Base-by-base conservation (phyloP, 1,140 invertebrate species). In the Archivesica marissinica region DNA sequence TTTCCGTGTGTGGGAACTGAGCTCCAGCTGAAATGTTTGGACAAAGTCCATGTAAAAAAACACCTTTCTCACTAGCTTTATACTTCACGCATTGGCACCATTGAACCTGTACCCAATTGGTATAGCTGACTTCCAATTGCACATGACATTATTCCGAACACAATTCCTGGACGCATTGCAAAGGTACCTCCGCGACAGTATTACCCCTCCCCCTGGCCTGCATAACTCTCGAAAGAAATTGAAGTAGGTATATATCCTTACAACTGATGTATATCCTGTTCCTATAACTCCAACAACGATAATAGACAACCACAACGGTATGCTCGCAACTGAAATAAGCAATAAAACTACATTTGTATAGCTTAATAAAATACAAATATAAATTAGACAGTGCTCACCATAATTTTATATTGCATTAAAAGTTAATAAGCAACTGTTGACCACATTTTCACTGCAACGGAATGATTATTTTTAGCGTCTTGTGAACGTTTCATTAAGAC, bases 191-290 rank as follows among this genome's bases (percentile, higher is more conserved):
- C 11, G 20, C 44, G 44, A 50, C 9, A 50, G 9, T 20, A 11
- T 50, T 50, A 50, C n/a, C n/a, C n/a, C n/a, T n/a, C n/a, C 9
- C 20, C 20, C 44, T 50, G 20, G 9, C 44, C 44, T 11, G 44
- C 9, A 50, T 11, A 11, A 50, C n/a, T 11, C 28, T 11, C 6
- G 20, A 6, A 56, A 56, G 6, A 56, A 66, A 6, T 11, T 7
- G 11, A 28, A 11, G 11, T 28, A 66, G 25, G 61, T 28, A 4
- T 33, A 35, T 20, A 2, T 6, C 3, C 88, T 68, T 64, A 89
- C 88, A 6, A 88, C 56, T 2, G 87, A 74, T 28, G 88, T 88
- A 41, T 89, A 89, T 13, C 85, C 23, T n/a, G 88, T 88, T 23
- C 88, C 88, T 17, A 88, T 78, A 2, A 72, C 52, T 0, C 88